These are phyloP conservation scores for Trididemnum clinides DNA, from an alignment of 23 tunicate genomes.

Conservation along the genomic window DNA sequence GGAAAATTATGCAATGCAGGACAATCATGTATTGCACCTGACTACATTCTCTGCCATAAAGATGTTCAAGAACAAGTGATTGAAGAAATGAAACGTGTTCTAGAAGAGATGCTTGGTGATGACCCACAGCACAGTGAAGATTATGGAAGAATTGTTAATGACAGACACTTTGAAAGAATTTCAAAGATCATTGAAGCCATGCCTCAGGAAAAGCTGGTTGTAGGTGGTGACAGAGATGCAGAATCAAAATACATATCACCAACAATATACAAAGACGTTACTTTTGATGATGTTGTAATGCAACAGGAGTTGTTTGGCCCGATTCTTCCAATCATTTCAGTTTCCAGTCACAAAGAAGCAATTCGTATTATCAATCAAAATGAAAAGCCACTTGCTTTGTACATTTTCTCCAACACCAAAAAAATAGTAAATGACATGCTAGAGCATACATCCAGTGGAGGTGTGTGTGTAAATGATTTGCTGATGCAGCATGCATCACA, in stretches of 20 bases:
- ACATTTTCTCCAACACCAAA: constrained; percentile 67
- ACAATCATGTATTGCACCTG: constrained; percentile 93
- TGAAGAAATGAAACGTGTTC: constrained; percentile 42
- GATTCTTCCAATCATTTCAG: constrained; percentile 76
- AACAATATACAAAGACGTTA: constrained; percentile 74
- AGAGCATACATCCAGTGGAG: constrained; percentile 73
- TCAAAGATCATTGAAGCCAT: constrained; percentile 51
- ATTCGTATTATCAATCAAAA: constrained; percentile 44
- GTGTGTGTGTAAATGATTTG: constrained; percentile 81
- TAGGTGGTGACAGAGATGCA: constrained; percentile 64
- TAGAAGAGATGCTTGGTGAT: constrained; percentile 51
- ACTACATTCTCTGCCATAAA: constrained; percentile 84
- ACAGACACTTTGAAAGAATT: constrained; percentile 62
- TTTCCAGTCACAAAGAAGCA: constrained; percentile 66
- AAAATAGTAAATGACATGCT: constrained; percentile 67
- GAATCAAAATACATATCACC: constrained; percentile 53
- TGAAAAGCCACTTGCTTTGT: constrained; percentile 92
- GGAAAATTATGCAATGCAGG: constrained; percentile 85
- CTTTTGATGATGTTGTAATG: constrained; percentile 73
- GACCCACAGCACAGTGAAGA: constrained; percentile 63
- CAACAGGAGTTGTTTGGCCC: constrained; percentile 89
- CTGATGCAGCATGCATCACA: constrained; percentile 72
- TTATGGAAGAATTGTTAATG: constrained; percentile 60
- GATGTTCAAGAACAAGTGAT: constrained; percentile 43
- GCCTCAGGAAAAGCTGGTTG: constrained; percentile 67